Base-by-base conservation (phyloP, 1,140 invertebrate genomes). In the Brachionus paranguensis region DNA sequence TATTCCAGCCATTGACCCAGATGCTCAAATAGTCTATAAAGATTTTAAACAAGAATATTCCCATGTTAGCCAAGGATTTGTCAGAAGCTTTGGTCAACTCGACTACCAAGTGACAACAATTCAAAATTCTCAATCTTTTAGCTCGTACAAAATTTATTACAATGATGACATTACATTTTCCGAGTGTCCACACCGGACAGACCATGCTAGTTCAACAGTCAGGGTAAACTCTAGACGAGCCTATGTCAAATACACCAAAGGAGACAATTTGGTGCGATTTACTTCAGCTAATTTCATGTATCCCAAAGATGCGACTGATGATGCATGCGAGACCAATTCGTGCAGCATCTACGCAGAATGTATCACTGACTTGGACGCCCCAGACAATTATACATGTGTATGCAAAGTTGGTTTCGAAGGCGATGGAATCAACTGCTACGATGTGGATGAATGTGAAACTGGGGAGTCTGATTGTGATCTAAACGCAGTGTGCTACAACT, bases 281-380 rank as follows among this genome's bases (percentile, higher is more conserved):
- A 24, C 53, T 45, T 64, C 78, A 14, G 78, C 53, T 8, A 81
- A 81, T 68, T 81, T 24, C 24, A 45, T 81, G n/a, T 60, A 60
- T 64, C 78, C 78, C 4, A 81, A 64, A 81, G 78, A 81, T 45
- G 10, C 11, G 7, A 29, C 20, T 3, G 78, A 81, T 47, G 78
- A 81, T 68, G 53, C 78, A 60, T 81, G 78, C 24, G 83, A 84
- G 27, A 43, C 50, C 12, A 74, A 84, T 17, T 33, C 60, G 10
- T 84, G 83, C 43, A 65, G 60, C 17, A 84, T 72, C 37, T 68
- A 84, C 24, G 83, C 83, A 20, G 68, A 84, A 74, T 84, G 83
- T 55, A 10, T 84, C 5, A 14, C 29, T 27, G 45, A 84, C 45
- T 17, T 20, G 55, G 60, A 74, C 17, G 60, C 68, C 3, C 83